These are phyloP conservation scores for Tuberolachnus salignus DNA, from an alignment of 2,888 invertebrate genomes.

Conservation along the genomic window DNA sequence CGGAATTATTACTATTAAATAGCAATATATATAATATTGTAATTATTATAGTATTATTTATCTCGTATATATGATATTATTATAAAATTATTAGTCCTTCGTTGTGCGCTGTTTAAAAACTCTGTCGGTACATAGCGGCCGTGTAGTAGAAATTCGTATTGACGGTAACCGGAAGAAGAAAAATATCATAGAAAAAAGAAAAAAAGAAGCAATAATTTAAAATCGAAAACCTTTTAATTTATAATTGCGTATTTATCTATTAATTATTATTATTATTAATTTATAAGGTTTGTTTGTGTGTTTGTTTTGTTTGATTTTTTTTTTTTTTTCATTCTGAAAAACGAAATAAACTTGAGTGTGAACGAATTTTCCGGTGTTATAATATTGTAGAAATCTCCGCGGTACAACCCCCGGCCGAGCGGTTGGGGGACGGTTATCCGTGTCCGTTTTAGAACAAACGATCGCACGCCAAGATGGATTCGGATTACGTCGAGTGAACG, in stretches of 20 bases:
- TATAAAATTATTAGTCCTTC: conserved; percentile 23
- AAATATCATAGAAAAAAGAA: conserved; percentile 3
- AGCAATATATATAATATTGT: too few species aligned
- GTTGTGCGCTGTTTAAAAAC: conserved; percentile 40
- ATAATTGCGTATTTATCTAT: conserved; percentile 17
- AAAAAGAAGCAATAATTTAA: conserved; percentile 52
- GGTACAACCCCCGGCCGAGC: too few species aligned
- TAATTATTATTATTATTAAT: conserved; percentile 44
- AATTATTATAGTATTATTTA: conserved; percentile 42
- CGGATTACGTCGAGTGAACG: too few species aligned
- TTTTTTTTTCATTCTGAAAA: neutral
- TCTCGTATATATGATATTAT: conserved; percentile 11
- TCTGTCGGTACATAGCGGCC: too few species aligned
- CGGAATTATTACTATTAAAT: neutral
- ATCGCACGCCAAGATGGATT: too few species aligned
- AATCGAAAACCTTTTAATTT: conserved; percentile 23
- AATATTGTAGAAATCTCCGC: too few species aligned
- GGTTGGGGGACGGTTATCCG: too few species aligned
- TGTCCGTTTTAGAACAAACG: too few species aligned
- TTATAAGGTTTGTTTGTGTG: conserved; percentile 50
- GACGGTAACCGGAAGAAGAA: too few species aligned
- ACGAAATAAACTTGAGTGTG: conserved; percentile 47
- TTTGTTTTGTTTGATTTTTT: too few species aligned
- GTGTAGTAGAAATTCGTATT: too few species aligned
- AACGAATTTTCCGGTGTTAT: conserved; percentile 2